A percentile compares a stretch with the other conserved stretches of the same genome.
Evolutionary conservation across 53 echinoderm and acorn worm genomes (phyloP).

Genomic region (Holothuria leucospilota): DNA sequence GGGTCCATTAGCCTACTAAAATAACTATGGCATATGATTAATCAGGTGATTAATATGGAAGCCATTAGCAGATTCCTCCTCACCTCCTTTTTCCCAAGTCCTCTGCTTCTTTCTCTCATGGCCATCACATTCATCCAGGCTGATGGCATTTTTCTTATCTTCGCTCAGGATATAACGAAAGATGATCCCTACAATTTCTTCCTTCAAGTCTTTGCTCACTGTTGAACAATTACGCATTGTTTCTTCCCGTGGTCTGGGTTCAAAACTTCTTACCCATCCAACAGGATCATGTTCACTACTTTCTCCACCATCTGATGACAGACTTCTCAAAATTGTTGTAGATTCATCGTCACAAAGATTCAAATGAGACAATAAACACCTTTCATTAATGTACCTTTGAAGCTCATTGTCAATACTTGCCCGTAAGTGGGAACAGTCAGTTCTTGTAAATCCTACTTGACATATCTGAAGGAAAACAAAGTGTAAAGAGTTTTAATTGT

Average conservation of each 20-base stretch:
- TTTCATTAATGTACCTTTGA: slow-evolving; percentile 41
- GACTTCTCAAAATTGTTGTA: neutral
- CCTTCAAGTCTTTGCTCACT: slow-evolving; percentile 65
- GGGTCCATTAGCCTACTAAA: too few species aligned
- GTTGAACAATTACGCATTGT: slow-evolving; percentile 82
- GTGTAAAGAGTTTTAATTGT: too few species aligned
- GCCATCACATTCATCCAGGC: neutral
- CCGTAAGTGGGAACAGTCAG: slow-evolving; percentile 10
- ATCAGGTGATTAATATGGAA: too few species aligned
- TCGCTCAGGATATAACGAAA: slow-evolving; percentile 58
- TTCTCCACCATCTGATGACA: neutral
- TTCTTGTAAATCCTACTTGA: slow-evolving; percentile 68
- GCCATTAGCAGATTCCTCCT: neutral
- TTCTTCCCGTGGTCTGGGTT: slow-evolving; percentile 75
- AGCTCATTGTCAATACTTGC: slow-evolving; percentile 22
- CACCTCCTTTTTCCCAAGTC: slow-evolving; percentile 93
- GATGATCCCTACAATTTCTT: slow-evolving; percentile 67
- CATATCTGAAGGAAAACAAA: slow-evolving; percentile 62
- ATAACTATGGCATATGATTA: too few species aligned
- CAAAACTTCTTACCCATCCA: slow-evolving; percentile 77
- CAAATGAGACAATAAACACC: too few species aligned
- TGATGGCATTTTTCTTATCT: neutral
- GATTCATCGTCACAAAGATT: too few species aligned
- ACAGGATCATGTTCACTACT: neutral
- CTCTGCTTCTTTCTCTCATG: slow-evolving; percentile 21